Base-by-base conservation (phyloP, 1,140 invertebrate species). In the Lamellibrachia luymesi region DNA sequence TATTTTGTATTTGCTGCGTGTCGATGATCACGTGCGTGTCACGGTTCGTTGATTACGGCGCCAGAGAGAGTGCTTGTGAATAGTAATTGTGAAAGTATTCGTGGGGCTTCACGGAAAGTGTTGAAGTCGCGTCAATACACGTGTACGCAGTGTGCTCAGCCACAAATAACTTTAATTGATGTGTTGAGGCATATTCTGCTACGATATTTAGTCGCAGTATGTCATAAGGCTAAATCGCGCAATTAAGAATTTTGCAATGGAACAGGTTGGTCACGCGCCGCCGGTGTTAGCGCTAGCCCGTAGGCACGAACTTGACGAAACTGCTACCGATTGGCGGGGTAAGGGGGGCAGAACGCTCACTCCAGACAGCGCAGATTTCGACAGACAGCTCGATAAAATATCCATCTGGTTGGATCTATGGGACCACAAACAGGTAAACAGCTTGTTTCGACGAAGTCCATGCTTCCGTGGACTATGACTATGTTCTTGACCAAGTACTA, bases 351-450 rank as follows among this genome's bases (percentile, higher is more conserved):
- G 94, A 50, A 93, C 93, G 50, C 95, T 95, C 4, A 95, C 95
- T n/a, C 51, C 92, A 38, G 95, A 94, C 64, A 95, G 94, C 92
- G 94, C 95, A 27, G 95, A 95, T 90, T 96, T 95, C 94, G 95
- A 96, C 92, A 94, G 94, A 93, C 95, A 96, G 93, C 92, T 96
- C 94, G 95, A 96, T 90, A 95, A 95, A 92, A 93, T 96, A 80
- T 94, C 95, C 56, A 92, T 95, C 13, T 96, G 95, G 95, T 13
- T 96, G 64, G 95, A 96, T 93, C 91, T 93, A 8, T 96, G 95
- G 95, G 94, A 94, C 52, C 95, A 96, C 92, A 92, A 94, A 90
- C 94, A 95, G 94, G 95, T 96, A 93, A 93, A 92, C 92, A 50
- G 25, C 13, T 52, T 17, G 90, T 50, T 13, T 80, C 64, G 25